Evolutionary conservation across 2,888 invertebrate species (phyloP), one percentile per base, ranked within the genome.

Genomic region (Acanthosepion esculentum): DNA sequence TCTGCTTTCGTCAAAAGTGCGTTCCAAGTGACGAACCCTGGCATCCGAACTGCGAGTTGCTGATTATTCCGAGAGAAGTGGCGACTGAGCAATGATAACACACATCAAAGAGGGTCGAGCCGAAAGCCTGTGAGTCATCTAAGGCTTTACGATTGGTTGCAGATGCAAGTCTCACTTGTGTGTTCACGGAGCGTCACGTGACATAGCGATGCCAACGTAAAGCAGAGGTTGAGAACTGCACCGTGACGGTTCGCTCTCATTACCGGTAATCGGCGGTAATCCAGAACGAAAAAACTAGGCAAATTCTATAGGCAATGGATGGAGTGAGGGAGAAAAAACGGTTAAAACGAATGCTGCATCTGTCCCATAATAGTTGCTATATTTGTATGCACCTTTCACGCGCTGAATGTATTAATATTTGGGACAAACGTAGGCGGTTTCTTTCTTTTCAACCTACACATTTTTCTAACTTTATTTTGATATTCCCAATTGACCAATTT

Each of bases 11-110:
- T n/a, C 33, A 15, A 78, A 78, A n/a, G n/a, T 18, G 78, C n/a
- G 78, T 78, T 78, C 78, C 78, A 78, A 78, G n/a, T 78, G 78
- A 78, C 33, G 78, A n/a, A 78, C 78, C 33, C 78, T n/a, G 78
- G 78, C 12, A 78, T n/a, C 33, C 15, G 33, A n/a, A n/a, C n/a
- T 78, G 78, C n/a, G 78, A 78, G 33, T 78, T n/a, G n/a, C n/a
- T 78, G 78, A 78, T 78, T 78, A 78, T 78, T 78, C 33, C 15
- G 18, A 78, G n/a, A 78, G n/a, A n/a, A 15, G 5, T 33, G 78
- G 78, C 18, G 78, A 78, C 78, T n/a, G 78, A n/a, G 78, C 15
- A 78, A 33, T 15, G 33, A 78, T 33, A 78, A 78, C 78, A 78
- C 78, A 78, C 78, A 33, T 78, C n/a, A n/a, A 33, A 78, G n/a